A percentile compares a stretch with the other conserved stretches of the same genome.
Evolutionary conservation across 1,140 invertebrate species (phyloP).

Genomic region (Drosophila mauritiana): DNA sequence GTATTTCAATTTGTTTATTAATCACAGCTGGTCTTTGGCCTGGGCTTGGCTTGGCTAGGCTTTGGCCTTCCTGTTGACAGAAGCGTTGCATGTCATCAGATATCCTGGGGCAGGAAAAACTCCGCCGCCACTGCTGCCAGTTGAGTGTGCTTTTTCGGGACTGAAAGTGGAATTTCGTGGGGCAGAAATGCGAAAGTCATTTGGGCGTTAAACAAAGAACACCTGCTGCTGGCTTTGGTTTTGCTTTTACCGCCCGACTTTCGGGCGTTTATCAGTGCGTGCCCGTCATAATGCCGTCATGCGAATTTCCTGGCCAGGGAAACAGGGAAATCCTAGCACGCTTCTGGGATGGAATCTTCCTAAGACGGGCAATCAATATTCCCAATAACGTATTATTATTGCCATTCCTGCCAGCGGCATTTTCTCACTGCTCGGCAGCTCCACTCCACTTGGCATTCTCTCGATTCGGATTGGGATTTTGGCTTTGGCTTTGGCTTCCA

Average conservation of each 20-base stretch:
- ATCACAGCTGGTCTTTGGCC: slow-evolving; percentile 41
- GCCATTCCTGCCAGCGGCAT: slow-evolving; percentile 48
- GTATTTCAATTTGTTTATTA: slow-evolving; percentile 63
- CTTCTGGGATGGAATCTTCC: slow-evolving; percentile 11
- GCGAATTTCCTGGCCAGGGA: slow-evolving; percentile 29
- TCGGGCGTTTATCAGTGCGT: slow-evolving; percentile 41
- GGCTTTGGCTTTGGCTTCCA: slow-evolving; percentile 8
- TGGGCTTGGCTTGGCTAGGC: slow-evolving; percentile 12
- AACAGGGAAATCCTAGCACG: slow-evolving; percentile 23
- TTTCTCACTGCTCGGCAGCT: slow-evolving; percentile 1
- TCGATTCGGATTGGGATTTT: slow-evolving; percentile 7
- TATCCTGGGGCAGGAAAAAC: slow-evolving; percentile 10
- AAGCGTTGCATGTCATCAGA: slow-evolving; percentile 50
- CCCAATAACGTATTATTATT: slow-evolving; percentile 74
- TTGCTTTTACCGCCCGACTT: slow-evolving; percentile 6
- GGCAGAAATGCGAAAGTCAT: slow-evolving; percentile 36
- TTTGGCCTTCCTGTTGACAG: slow-evolving; percentile 53
- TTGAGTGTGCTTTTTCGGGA: slow-evolving; percentile 7
- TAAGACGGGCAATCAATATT: slow-evolving; percentile 70
- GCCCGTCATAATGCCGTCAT: slow-evolving; percentile 30
- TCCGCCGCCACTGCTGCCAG: background rate
- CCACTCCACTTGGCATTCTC: slow-evolving; percentile 32
- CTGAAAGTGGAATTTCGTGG: background rate
- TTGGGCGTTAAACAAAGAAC: slow-evolving; percentile 59
- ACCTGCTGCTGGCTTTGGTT: slow-evolving; percentile 41